Evolutionary conservation across 2,113 vertebrate genomes (phyloP).

Genomic region (Aptenodytes forsteri): DNA sequence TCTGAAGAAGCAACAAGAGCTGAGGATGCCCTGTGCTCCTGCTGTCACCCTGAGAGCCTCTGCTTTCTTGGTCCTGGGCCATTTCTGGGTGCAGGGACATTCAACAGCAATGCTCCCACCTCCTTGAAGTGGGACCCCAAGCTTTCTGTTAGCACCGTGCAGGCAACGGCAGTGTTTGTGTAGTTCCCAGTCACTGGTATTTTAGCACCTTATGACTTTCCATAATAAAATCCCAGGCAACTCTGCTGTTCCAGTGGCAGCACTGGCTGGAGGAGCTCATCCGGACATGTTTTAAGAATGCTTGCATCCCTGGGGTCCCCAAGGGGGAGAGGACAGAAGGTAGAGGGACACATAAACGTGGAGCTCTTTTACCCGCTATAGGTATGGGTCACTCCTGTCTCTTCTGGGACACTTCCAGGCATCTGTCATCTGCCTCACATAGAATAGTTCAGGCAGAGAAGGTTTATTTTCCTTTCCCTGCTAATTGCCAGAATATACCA

Average conservation of each 20-base stretch:
- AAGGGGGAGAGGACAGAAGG: neutral
- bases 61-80: neutral
- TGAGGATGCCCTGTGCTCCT: neutral
- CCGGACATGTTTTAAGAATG: fast-evolving
- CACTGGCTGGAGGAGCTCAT: neutral
- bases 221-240: neutral
- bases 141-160: neutral
- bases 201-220: neutral
- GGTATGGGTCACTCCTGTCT: neutral
- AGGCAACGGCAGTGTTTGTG: fast-evolving
- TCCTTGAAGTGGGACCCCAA: neutral
- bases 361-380: neutral
- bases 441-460: neutral
- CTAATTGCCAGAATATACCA: constrained; percentile 5
- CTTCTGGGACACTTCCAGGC: neutral
- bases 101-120: fast-evolving
- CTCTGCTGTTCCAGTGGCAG: neutral
- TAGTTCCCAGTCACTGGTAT: neutral
- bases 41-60: neutral
- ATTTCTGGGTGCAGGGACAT: neutral
- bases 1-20: neutral
- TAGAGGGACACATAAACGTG: neutral
- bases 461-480: constrained; percentile 34
- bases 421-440: neutral
- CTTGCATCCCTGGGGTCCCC: neutral